These are phyloP conservation scores for Drosophila quadrilineata DNA, from an alignment of 1,140 invertebrate species.

Conservation along the genomic window DNA sequence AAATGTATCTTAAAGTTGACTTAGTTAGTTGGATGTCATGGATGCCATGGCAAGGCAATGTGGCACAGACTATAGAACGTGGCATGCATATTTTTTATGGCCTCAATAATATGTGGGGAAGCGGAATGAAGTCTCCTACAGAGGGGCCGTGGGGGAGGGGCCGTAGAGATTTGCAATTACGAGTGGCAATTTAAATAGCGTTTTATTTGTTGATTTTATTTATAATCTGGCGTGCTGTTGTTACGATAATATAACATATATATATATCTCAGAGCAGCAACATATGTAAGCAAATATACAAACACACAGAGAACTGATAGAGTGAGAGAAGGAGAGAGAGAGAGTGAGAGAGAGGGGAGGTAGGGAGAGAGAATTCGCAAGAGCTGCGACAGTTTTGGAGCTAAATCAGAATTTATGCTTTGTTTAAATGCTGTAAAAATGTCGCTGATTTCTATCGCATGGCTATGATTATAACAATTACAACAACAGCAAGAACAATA, in stretches of 20 bases:
- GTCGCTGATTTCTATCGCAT: constrained; percentile 72
- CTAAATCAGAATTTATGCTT: constrained; percentile 79
- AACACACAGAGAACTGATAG: constrained; percentile 23
- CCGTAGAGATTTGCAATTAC: constrained; percentile 52
- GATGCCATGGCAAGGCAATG: constrained; percentile 6
- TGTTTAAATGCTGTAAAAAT: constrained; percentile 79
- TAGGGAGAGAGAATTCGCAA: constrained; percentile 1
- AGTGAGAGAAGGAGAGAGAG: constrained; percentile 3
- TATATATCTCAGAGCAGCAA: no score
- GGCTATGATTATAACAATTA: constrained; percentile 67
- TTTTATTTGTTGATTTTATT: constrained; percentile 64
- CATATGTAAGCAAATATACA: constrained; percentile 31
- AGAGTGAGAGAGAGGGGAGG: background rate
- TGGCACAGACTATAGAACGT: background rate
- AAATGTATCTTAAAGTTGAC: constrained; percentile 9
- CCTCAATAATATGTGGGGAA: constrained; percentile 47
- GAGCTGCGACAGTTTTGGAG: constrained; percentile 62
- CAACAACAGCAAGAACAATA: constrained; percentile 40
- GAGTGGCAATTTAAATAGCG: constrained; percentile 71
- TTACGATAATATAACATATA: constrained; percentile 43
- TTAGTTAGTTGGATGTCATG: constrained; percentile 18
- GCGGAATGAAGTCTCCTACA: no score
- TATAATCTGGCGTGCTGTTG: constrained; percentile 59
- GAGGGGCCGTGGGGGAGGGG: background rate
- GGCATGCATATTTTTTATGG: constrained; percentile 46